Evolutionary conservation across 2,797 vertebrate species (phyloP).

Genomic region (Phataginus tetradactyla): DNA sequence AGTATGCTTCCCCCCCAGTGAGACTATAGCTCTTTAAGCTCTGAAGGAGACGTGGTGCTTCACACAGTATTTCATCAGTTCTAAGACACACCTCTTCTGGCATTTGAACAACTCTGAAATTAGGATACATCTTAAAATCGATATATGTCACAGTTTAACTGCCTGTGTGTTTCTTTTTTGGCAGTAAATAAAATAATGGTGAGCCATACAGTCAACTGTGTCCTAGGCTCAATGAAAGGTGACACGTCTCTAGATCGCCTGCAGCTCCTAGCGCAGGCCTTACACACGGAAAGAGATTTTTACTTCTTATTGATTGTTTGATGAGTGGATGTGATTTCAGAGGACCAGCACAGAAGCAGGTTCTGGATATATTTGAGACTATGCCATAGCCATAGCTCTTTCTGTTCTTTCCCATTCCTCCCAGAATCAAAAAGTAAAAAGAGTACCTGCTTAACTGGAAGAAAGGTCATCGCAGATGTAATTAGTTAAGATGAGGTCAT

Average conservation of each 20-base stretch:
- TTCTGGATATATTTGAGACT: accelerated
- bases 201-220: accelerated
- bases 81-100: not conserved
- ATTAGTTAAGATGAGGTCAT: not conserved
- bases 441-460: not conserved
- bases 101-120: not conserved
- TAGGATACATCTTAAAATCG: not conserved
- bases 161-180: not conserved
- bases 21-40: not conserved
- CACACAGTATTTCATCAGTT: not conserved
- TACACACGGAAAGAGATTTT: not conserved
- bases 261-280: not conserved
- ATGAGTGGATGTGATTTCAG: accelerated
- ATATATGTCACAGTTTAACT: accelerated
- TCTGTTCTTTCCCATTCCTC: not conserved
- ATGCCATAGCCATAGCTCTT: accelerated
- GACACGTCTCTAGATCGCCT: no score
- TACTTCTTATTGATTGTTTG: not conserved
- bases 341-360: not conserved
- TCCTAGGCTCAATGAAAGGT: not conserved
- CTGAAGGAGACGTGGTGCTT: not conserved
- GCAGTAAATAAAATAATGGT: not conserved
- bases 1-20: not conserved
- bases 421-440: not conserved
- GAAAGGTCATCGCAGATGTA: not conserved